phyloP scores from a whole-genome alignment of 2,888 invertebrate genomes.

The Leptinotarsa tumamoca region DNA sequence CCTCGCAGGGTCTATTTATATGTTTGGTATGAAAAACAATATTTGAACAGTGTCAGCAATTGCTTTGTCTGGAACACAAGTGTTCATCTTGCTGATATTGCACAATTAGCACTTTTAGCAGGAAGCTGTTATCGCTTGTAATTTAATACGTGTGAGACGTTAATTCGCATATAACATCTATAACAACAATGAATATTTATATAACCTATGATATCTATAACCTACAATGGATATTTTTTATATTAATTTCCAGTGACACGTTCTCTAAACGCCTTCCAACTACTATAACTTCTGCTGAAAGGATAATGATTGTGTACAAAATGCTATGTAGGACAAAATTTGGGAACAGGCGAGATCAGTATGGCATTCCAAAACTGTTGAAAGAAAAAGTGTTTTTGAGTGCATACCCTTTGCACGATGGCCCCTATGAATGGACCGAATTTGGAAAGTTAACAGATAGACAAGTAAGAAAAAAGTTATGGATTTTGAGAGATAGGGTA shows the following conservation, averaged over 20 bases:
- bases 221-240: no score
- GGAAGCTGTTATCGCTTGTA: no score
- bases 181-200: no score
- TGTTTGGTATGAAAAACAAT: no score
- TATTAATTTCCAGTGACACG: conserved; percentile 40
- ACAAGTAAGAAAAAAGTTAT: conserved; percentile 62
- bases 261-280: conserved; percentile 45
- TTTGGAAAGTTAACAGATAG: conserved; percentile 59
- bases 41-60: no score
- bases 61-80: no score
- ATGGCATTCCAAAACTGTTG: conserved; percentile 57
- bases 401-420: conserved; percentile 63
- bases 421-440: conserved; percentile 57
- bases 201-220: no score
- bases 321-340: conserved; percentile 56
- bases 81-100: no score
- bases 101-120: no score
- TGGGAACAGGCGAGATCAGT: conserved; percentile 52
- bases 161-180: no score
- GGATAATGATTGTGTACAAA: conserved; percentile 58
- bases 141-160: no score
- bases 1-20: no score
- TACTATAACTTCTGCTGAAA: conserved; percentile 58
- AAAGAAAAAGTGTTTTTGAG: conserved; percentile 53
- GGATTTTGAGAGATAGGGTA: neutral